Base-by-base conservation (phyloP, 2,113 vertebrate genomes). In the Arenaria interpres region DNA sequence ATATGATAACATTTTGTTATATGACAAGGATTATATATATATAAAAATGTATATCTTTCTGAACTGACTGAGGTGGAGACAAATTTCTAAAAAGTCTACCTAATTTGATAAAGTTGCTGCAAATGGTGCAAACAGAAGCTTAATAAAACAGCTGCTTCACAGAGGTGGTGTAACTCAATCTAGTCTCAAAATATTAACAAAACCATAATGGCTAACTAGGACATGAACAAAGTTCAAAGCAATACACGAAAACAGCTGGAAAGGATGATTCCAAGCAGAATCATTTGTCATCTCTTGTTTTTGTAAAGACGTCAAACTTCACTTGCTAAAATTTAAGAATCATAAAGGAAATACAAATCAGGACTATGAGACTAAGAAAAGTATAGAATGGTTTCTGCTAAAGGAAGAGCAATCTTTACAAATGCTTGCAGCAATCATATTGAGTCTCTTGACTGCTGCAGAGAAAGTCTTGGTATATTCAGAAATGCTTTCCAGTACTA, bases 361-460 rank as follows among this genome's bases (percentile, higher is more conserved):
- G 25, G 54, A 67, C 15, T 51, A 60, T 33, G 6, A 74, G 56
- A 92, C 67, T 35, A 16, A 90, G 37, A 81, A 21, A 80, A 81
- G 15, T 24, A 72, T 2, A 41, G 17, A 86, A 71, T 13, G 7
- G 20, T 78, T 77, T 66, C 50, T 62, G 22, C 50, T 59, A 45
- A 59, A 75, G 17, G n/a, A 74, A 84, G 8, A 83, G 1, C 35
- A 86, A 68, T 32, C 54, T 39, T 59, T 73, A 69, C 5, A 82
- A 92, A 73, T 37, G 41, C 30, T 62, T 71, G 32, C 43, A 69
- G 62, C 0, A 0, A 73, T 45, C 16, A 25, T 7, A 75, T 2
- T 0, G 1, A 62, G 13, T 20, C 53, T 90, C 75, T 53, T 69
- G 19, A 86, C 8, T 59, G 23, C 43, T 72, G 18, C 68, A 74